These are phyloP conservation scores for Protobothrops mucrosquamatus DNA, from an alignment of 2,113 vertebrate genomes.

Conservation along the genomic window DNA sequence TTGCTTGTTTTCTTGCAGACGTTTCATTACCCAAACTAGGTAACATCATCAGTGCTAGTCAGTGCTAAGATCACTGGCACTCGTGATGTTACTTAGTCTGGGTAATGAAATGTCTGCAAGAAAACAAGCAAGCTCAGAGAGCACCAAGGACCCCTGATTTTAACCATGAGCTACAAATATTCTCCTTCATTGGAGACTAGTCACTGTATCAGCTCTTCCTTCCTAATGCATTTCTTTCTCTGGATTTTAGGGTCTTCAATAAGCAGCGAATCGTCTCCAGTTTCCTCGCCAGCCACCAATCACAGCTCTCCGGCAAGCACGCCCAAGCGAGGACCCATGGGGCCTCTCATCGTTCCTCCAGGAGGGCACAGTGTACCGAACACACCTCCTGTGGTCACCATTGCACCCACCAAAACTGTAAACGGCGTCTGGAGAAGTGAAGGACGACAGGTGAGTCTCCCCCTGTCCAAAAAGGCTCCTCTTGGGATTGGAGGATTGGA, in stretches of 20 bases:
- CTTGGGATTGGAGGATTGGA: fast-evolving
- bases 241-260: slow-evolving; percentile 86
- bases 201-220: neutral
- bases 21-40: no score
- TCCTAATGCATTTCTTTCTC: neutral
- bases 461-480: no score
- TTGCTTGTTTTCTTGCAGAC: no score
- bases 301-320: slow-evolving; percentile 97
- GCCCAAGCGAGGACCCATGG: slow-evolving; percentile 92
- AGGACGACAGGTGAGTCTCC: slow-evolving; percentile 83
- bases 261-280: slow-evolving; percentile 95
- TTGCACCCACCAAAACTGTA: slow-evolving; percentile 96
- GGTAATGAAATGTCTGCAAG: no score
- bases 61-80: no score
- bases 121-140: no score
- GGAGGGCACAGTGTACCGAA: slow-evolving; percentile 93
- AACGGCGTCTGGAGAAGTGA: slow-evolving; percentile 97
- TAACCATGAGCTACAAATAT: no score
- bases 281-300: slow-evolving; percentile 96
- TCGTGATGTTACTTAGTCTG: no score
- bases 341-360: slow-evolving; percentile 88
- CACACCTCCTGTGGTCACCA: slow-evolving; percentile 96
- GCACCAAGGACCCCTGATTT: no score
- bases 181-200: no score
- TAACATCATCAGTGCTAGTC: no score